Evolutionary conservation across 2,113 vertebrate genomes (phyloP).

Genomic region (Pedionomus torquatus): DNA sequence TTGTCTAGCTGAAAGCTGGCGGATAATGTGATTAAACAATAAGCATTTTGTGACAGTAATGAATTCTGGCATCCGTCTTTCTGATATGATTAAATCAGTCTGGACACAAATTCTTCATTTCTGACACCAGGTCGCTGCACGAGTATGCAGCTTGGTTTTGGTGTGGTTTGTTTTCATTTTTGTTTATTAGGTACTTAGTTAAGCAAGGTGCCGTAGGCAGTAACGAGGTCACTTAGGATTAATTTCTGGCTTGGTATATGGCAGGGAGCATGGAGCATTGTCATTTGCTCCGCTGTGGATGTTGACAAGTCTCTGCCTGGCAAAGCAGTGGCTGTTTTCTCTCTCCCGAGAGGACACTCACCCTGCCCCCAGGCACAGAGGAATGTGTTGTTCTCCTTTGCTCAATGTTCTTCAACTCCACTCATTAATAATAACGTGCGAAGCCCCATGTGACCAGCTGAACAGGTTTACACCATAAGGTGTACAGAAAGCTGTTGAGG

Average conservation of each 20-base stretch:
- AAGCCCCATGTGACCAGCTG: background rate
- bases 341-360: background rate
- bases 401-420: fast-evolving
- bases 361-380: background rate
- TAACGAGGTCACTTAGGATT: background rate
- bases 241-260: background rate
- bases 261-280: background rate
- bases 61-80: constrained; percentile 47
- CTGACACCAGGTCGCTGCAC: constrained; percentile 4
- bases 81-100: constrained; percentile 52
- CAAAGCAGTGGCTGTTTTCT: background rate
- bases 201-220: background rate
- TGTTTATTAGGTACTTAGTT: background rate
- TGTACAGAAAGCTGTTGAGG: background rate
- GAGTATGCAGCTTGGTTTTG: background rate
- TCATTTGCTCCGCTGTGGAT: background rate
- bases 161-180: background rate
- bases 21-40: constrained; percentile 47
- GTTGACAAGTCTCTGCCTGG: background rate
- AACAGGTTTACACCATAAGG: background rate
- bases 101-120: constrained; percentile 24
- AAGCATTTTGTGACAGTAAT: constrained; percentile 53
- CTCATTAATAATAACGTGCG: background rate
- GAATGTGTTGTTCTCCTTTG: background rate
- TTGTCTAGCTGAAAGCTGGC: background rate